Evolutionary conservation across 1,140 invertebrate species (phyloP).

Genomic region (Akabosia matsudoensis): DNA sequence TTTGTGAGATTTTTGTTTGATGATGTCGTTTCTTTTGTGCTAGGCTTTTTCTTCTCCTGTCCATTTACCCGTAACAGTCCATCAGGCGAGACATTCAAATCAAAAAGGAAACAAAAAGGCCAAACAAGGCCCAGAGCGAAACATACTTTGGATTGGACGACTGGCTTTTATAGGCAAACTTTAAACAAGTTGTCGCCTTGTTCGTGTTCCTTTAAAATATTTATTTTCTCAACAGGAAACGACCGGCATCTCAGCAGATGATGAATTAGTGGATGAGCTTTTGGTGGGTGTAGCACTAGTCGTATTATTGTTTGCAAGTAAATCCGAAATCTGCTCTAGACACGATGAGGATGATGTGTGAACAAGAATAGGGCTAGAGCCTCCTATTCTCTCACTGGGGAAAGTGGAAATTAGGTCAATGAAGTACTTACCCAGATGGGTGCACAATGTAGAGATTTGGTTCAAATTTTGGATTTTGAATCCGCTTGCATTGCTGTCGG

Average conservation of each 20-base stretch:
- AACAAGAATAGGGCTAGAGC: not conserved
- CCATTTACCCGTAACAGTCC: too few relatives aligned
- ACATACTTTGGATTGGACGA: too few relatives aligned
- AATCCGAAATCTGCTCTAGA: not conserved
- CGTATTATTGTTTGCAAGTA: not conserved
- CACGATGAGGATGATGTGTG: not conserved
- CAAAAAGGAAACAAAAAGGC: too few relatives aligned
- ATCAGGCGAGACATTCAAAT: too few relatives aligned
- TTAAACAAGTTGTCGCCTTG: too few relatives aligned
- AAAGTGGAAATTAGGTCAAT: constrained; percentile 1
- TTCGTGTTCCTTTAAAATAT: too few relatives aligned
- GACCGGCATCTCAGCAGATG: not conserved
- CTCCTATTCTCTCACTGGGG: not conserved
- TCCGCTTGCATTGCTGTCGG: not conserved
- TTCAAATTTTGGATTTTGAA: not conserved
- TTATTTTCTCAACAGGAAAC: not conserved
- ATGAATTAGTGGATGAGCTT: not conserved
- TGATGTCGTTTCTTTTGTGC: too few relatives aligned
- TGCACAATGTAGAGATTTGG: constrained; percentile 2
- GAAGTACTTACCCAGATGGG: constrained; percentile 4
- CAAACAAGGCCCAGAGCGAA: too few relatives aligned
- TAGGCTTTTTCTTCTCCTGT: too few relatives aligned
- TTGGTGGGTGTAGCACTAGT: not conserved
- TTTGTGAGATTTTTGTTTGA: too few relatives aligned
- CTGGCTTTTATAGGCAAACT: too few relatives aligned